These are phyloP conservation scores for Dendrocopos noguchii DNA, from an alignment of 2,113 vertebrate genomes.

Conservation along the genomic window DNA sequence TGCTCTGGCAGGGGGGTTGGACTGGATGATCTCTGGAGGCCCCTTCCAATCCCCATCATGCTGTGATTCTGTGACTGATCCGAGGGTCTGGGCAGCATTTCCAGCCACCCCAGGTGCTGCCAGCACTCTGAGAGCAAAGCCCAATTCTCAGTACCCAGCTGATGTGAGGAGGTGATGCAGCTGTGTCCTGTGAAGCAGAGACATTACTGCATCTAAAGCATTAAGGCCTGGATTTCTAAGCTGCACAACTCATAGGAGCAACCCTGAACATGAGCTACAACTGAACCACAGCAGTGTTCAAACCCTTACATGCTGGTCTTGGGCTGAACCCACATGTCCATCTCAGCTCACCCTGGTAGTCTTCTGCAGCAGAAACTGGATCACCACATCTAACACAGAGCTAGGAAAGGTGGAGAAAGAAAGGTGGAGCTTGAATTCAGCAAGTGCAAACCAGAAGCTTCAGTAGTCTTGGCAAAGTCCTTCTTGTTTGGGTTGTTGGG, in stretches of 20 bases:
- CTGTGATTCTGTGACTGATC: too few relatives aligned
- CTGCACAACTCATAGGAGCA: too few relatives aligned
- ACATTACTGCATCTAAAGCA: background rate
- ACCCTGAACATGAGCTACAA: too few relatives aligned
- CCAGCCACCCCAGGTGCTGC: too few relatives aligned
- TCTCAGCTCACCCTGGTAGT: background rate
- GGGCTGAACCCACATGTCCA: background rate
- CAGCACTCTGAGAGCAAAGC: background rate
- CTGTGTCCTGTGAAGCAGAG: background rate
- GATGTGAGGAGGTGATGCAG: fast-evolving
- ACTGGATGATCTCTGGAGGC: too few relatives aligned
- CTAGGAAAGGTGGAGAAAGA: background rate
- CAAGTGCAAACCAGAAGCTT: background rate
- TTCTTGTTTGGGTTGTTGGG: background rate
- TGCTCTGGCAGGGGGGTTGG: too few relatives aligned
- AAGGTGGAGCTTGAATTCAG: background rate
- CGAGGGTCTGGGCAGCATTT: too few relatives aligned
- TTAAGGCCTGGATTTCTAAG: too few relatives aligned
- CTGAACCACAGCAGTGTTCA: background rate
- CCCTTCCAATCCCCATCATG: too few relatives aligned
- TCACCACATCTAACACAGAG: background rate
- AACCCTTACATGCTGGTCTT: background rate
- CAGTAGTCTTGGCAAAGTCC: background rate
- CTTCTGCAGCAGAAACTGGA: background rate
- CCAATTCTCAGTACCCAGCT: background rate